These are phyloP conservation scores for Ispidina lecontei DNA, from an alignment of 2,797 vertebrate genomes.

Conservation along the genomic window DNA sequence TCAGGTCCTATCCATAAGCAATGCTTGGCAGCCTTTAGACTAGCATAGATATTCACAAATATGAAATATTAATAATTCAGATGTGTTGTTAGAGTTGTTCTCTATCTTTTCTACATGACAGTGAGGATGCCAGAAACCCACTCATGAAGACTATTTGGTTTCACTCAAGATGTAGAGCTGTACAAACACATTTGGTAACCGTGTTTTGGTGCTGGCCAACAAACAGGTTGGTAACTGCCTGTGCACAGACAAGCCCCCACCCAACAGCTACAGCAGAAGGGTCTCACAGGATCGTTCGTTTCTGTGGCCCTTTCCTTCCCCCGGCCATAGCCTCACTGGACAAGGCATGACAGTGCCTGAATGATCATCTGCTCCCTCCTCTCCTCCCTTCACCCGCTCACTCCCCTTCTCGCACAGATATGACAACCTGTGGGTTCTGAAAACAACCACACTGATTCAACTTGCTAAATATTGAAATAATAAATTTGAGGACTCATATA, in stretches of 20 bases:
- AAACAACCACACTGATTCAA: background rate
- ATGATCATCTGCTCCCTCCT: background rate
- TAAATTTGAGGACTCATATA: background rate
- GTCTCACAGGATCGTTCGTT: background rate
- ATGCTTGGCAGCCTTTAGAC: background rate
- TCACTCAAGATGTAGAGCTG: background rate
- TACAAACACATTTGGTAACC: background rate
- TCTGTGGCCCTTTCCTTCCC: background rate
- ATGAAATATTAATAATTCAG: background rate
- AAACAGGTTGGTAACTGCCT: background rate
- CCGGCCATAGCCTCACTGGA: background rate
- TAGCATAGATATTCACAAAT: background rate
- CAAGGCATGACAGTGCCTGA: rapidly evolving
- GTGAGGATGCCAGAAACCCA: background rate
- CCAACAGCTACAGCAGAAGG: background rate
- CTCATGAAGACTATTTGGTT: background rate
- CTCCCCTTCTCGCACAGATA: background rate
- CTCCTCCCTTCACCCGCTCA: rapidly evolving
- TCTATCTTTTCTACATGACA: background rate
- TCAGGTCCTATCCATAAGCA: background rate
- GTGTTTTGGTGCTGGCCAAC: too few relatives aligned
- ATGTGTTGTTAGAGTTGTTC: background rate
- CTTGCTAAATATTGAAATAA: conserved; percentile 46
- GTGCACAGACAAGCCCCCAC: background rate
- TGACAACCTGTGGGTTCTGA: background rate